Conservation (phyloP, 2,797 vertebrate genomes). For the Aphelocoma californica region DNA sequence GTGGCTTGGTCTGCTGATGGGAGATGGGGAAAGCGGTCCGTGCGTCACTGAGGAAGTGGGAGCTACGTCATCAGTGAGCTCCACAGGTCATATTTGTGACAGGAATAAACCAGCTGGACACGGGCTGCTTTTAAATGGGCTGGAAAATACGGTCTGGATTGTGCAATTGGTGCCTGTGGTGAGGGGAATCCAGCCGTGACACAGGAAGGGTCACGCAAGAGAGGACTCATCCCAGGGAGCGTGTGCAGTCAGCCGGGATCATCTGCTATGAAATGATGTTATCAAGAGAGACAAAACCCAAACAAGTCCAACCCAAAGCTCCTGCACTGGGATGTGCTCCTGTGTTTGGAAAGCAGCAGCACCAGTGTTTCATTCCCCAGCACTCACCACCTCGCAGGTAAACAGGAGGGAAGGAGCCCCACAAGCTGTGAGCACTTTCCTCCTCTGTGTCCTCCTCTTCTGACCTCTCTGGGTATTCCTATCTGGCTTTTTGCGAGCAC, state of each 20-base stretch:
- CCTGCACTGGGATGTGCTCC: background rate
- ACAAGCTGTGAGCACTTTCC: background rate
- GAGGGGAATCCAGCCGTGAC: accelerated
- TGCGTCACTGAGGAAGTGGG: background rate
- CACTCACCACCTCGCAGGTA: background rate
- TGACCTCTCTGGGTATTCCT: background rate
- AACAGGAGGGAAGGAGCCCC: background rate
- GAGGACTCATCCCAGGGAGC: background rate
- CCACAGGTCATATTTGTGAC: background rate
- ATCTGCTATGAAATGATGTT: background rate
- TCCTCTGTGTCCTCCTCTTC: background rate
- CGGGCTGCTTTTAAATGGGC: background rate
- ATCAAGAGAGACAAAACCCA: background rate
- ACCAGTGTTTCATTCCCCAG: accelerated
- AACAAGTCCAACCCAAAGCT: background rate
- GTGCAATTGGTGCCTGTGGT: background rate
- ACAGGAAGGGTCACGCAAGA: background rate
- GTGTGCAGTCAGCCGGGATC: background rate
- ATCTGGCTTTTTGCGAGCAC: background rate
- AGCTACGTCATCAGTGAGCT: background rate
- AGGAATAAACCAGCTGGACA: background rate
- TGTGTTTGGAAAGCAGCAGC: background rate
- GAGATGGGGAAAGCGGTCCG: accelerated
- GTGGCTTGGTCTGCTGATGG: accelerated
- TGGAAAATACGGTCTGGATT: background rate